Base-by-base conservation (phyloP, 2,113 vertebrate species). In the Cavia aperea region DNA sequence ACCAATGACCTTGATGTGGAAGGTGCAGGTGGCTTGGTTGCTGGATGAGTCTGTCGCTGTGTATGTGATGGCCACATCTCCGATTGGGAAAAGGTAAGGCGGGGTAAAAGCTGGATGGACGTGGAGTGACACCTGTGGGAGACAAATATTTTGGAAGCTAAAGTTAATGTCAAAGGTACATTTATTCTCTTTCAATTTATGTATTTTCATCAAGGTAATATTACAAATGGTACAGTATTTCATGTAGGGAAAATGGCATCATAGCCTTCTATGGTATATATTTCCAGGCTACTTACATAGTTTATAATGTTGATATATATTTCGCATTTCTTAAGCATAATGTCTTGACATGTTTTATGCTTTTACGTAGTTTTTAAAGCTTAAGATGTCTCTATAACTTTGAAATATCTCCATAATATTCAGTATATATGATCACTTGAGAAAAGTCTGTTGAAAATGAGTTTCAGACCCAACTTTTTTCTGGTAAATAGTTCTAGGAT, bases 21-120 rank as follows among this genome's bases (percentile, higher is more conserved):
- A 99, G 31, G 98, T 98, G 94, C 99, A 99, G 97, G 98, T 99
- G 96, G 98, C 99, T 91, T 98, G 98, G 96, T 99, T 99, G 88
- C 98, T 97, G 0, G 98, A 97, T 78, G 95, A 98, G 96, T 99
- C 99, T 0, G 92, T 96, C 0, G 98, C 99, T 5, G 97, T 98
- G 95, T 99, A 99, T 15, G 98, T 99, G 96, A 99, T 97, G 62
- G 95, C 97, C 95, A 98, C 98, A 70, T 98, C 98, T 1, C 99
- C 99, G 87, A 99, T 98, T 68, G 99, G 99, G 85, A 99, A 98
- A 93, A 99, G 98, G 95, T 98, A 98, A 0, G 99, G 98, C 16
- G 99, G 98, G 78, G 97, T 97, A 89, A 99, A 98, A 75, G 99
- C 98, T 39, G 99, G 99, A 46, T 98, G 98, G 81, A 99, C 98